Percentiles rank a stretch among this genome's conserved stretches.
Conservation (phyloP, 2,113 vertebrate genomes). For the Leiothrix lutea region DNA sequence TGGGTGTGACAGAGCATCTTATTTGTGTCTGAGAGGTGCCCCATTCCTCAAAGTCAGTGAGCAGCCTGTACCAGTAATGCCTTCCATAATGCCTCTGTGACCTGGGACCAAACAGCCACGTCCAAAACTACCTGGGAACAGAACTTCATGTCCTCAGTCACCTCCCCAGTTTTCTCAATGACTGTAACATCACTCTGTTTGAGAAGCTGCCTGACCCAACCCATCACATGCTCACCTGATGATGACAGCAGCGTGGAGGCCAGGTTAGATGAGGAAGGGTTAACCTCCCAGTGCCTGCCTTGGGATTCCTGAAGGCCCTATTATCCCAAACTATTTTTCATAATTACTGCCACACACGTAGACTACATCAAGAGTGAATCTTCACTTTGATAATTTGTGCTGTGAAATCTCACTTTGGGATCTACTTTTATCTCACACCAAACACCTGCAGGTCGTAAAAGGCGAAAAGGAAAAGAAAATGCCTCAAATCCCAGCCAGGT, state of each 20-base stretch:
- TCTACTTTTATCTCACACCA: slow-evolving; percentile 79
- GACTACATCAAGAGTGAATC: slow-evolving; percentile 79
- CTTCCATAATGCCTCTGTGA: neutral
- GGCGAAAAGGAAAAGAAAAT: slow-evolving; percentile 54
- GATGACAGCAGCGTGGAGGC: neutral
- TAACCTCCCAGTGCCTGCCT: slow-evolving; percentile 59
- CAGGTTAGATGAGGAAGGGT: slow-evolving; percentile 54
- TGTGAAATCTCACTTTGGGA: slow-evolving; percentile 73
- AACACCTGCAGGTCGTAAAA: slow-evolving; percentile 78
- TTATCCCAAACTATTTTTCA: slow-evolving; percentile 73
- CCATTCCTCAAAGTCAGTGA: neutral
- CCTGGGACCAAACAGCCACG: neutral
- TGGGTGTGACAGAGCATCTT: neutral
- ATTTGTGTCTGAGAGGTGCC: neutral
- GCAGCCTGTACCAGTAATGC: neutral
- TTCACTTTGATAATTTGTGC: slow-evolving; percentile 77
- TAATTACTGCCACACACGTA: slow-evolving; percentile 80
- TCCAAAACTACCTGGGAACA: neutral
- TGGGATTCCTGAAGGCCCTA: slow-evolving; percentile 71
- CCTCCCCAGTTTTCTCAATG: neutral
- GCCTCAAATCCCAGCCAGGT: slow-evolving; percentile 44
- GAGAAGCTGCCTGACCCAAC: neutral
- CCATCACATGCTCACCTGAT: slow-evolving; percentile 26
- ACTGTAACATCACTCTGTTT: neutral
- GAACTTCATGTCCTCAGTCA: neutral